Percentiles rank a stretch among this genome's conserved stretches.
Conservation (phyloP, 2,113 vertebrate species). For the Pelvicachromis taeniatus region DNA sequence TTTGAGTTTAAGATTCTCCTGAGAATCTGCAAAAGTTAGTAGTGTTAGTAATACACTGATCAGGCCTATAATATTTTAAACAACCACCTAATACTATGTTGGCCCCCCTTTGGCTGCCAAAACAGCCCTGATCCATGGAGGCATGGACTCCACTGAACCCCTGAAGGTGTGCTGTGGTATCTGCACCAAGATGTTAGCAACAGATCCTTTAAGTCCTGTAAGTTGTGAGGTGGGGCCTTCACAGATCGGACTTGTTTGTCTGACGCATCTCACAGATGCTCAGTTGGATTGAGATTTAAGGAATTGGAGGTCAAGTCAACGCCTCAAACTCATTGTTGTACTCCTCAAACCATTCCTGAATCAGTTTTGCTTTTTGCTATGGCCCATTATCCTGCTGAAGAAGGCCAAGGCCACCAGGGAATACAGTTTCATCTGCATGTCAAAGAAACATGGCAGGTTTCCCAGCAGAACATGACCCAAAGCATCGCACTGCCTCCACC, state of each 20-base stretch:
- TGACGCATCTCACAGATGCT: neutral
- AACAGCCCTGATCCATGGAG: neutral
- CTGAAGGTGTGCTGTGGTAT: neutral
- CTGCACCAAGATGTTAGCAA: neutral
- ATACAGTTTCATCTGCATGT: neutral
- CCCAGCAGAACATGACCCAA: neutral
- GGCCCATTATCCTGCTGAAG: neutral
- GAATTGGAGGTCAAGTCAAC: neutral
- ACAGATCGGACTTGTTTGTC: neutral
- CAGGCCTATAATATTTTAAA: neutral
- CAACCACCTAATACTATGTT: neutral
- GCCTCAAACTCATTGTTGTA: neutral
- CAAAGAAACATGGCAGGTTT: neutral
- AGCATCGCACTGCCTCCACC: neutral
- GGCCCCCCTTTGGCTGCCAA: neutral
- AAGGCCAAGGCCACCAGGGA: neutral
- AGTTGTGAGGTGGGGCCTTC: neutral
- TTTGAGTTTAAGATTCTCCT: neutral
- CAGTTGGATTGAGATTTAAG: neutral
- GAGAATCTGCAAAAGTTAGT: neutral
- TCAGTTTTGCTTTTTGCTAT: neutral
- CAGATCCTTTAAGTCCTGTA: neutral
- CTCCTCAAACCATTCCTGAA: neutral
- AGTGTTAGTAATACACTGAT: neutral
- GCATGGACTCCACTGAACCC: neutral